A percentile compares a stretch with the other conserved stretches of the same genome.
Evolutionary conservation across 2,888 invertebrate species (phyloP).

Genomic region (Ischnus inquisitorius): DNA sequence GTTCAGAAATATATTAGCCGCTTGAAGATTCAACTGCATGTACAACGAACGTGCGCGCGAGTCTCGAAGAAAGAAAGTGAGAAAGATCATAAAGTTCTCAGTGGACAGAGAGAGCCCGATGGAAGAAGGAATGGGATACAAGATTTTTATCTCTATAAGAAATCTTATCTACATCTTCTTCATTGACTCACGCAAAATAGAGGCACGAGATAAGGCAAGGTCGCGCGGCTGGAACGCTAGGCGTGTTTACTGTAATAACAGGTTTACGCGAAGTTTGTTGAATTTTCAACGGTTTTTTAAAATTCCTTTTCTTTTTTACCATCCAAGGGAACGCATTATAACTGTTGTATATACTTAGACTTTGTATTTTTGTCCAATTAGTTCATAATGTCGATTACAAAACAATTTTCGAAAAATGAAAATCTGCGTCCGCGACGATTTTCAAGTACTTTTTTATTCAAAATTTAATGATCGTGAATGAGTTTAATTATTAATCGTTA

Average conservation of each 20-base stretch:
- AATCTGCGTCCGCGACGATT: no score
- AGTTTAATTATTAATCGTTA: no score
- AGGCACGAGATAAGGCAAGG: slow-evolving; percentile 57
- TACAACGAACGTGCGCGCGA: not conserved
- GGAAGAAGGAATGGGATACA: not conserved
- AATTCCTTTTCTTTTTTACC: no score
- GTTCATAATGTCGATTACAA: no score
- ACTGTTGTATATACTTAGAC: no score
- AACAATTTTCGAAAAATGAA: no score
- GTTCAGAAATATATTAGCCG: not conserved
- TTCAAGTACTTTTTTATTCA: no score
- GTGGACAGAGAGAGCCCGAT: not conserved
- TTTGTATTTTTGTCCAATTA: no score
- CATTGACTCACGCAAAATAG: slow-evolving; percentile 35
- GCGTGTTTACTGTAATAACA: slow-evolving; percentile 18
- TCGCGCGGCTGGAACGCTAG: slow-evolving; percentile 22
- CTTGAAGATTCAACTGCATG: not conserved
- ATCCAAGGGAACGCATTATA: no score
- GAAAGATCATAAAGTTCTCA: slow-evolving; percentile 2
- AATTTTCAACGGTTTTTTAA: no score
- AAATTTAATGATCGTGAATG: no score
- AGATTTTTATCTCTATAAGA: slow-evolving; percentile 33
- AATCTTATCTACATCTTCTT: slow-evolving; percentile 38
- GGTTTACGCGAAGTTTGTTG: not conserved
- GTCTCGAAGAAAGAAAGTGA: slow-evolving; percentile 16